Percentiles rank a stretch among this genome's conserved stretches.
These are phyloP conservation scores for Lucilia cuprina DNA, from an alignment of 1,140 invertebrate species.

Conservation along the genomic window DNA sequence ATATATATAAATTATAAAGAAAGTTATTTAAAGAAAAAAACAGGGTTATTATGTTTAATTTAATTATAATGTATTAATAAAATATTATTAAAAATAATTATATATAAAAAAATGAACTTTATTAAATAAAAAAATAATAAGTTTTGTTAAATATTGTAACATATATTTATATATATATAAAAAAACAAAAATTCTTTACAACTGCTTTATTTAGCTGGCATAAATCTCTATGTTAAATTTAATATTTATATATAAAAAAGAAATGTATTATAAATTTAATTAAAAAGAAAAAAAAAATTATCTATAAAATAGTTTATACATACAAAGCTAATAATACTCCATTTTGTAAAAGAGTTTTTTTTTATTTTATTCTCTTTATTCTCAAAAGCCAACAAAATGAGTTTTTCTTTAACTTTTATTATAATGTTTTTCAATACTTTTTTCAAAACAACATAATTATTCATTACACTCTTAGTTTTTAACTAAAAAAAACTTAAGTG, in stretches of 20 bases:
- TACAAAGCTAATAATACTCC: background rate
- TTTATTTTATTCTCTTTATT: too few species aligned
- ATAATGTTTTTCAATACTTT: too few species aligned
- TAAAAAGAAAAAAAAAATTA: background rate
- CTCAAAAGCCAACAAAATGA: too few species aligned
- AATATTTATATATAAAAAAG: constrained; percentile 31
- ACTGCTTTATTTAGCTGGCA: constrained; percentile 24
- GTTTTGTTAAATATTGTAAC: constrained; percentile 4
- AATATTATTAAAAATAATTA: too few species aligned
- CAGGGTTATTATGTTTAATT: constrained; percentile 32
- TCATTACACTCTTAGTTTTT: too few species aligned
- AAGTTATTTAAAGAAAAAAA: constrained; percentile 16
- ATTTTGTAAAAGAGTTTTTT: constrained; percentile 3
- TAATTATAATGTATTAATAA: constrained; percentile 4
- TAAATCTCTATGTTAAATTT: constrained; percentile 23
- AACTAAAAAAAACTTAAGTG: background rate
- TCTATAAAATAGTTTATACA: background rate
- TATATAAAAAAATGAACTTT: too few species aligned
- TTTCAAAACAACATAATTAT: too few species aligned
- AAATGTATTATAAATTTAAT: background rate
- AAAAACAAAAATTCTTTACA: constrained; percentile 15
- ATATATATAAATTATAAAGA: constrained; percentile 1
- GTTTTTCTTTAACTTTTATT: too few species aligned
- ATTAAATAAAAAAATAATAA: background rate
- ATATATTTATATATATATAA: background rate